Conservation (phyloP, 2,888 invertebrate species). For the Rotaria macrura region DNA sequence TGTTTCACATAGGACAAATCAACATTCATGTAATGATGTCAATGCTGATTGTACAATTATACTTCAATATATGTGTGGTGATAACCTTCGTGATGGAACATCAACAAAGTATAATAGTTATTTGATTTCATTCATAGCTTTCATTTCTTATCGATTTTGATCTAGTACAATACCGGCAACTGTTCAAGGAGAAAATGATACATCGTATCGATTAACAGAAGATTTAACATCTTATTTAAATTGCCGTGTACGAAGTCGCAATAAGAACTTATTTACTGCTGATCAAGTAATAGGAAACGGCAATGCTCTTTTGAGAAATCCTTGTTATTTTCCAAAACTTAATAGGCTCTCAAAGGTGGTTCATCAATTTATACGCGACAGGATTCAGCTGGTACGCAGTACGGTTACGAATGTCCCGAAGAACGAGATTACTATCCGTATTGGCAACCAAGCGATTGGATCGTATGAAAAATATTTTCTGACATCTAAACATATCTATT, state of each 20-base stretch:
- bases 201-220: constrained; percentile 47
- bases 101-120: constrained; percentile 45
- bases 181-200: constrained; percentile 44
- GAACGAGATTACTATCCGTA: constrained; percentile 49
- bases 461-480: constrained; percentile 10
- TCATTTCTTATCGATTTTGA: constrained; percentile 4
- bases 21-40: constrained; percentile 45
- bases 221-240: constrained; percentile 42
- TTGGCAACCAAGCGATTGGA: constrained; percentile 46
- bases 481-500: not conserved
- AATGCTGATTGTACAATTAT: constrained; percentile 47
- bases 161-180: constrained; percentile 45
- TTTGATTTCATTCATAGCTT: too few species aligned
- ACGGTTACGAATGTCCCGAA: constrained; percentile 49
- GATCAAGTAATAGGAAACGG: constrained; percentile 42
- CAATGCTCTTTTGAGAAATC: not conserved
- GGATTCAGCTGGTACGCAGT: constrained; percentile 43
- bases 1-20: constrained; percentile 43
- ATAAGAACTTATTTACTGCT: constrained; percentile 45
- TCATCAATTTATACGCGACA: constrained; percentile 43
- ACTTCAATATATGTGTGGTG: constrained; percentile 48
- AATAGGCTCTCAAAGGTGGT: not conserved
- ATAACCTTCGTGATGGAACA: constrained; percentile 45
- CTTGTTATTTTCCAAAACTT: not conserved
- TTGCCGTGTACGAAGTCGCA: constrained; percentile 42